Evolutionary conservation across 1,140 invertebrate species (phyloP), one percentile per base, ranked within the genome.

Genomic region (Cydia splendana): DNA sequence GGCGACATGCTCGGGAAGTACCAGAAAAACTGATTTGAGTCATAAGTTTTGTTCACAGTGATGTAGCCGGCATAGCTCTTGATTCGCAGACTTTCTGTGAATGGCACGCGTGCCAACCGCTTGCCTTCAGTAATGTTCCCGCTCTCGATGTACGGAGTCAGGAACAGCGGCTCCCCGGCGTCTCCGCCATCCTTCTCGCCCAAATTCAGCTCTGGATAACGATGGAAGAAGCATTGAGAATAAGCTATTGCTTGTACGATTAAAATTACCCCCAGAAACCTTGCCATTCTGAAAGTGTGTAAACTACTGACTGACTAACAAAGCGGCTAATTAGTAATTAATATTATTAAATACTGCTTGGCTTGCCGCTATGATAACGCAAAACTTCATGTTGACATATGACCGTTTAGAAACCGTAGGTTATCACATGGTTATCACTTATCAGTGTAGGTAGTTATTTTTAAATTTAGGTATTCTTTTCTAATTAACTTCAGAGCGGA

Each of bases 1-100:
- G 93, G 85, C 48, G 91, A 84, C 88, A 94, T 93, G 0, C 95
- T 94, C 13, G 96, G 96, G 82, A 97, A 97, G 87, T 95, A 97
- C 96, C 96, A 97, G 88, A 97, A 97, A 88, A 96, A 97, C 82
- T 96, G 92, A 85, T 97, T 96, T 15, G 95, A 96, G 82, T 95
- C 93, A 81, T 93, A 95, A 2, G 88, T 85, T 87, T 95, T 95
- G 84, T 97, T 95, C 0, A 97, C 96, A 0, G 96, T 97, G 30
- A 97, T 94, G 82, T 94, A 96, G 10, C 96, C 96, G 65, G 95
- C 94, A 88, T 96, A 95, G 85, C 88, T 93, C 79, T 91, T 91
- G 57, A 92, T 89, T 1, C 86, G 84, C n/a, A 92, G 77, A 73
- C 83, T 87, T 51, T 92, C 90, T 5, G 90, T 91, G 67, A 92